phyloP scores from a whole-genome alignment of 1,140 invertebrate species.

The Tetramorium parvispinum region DNA sequence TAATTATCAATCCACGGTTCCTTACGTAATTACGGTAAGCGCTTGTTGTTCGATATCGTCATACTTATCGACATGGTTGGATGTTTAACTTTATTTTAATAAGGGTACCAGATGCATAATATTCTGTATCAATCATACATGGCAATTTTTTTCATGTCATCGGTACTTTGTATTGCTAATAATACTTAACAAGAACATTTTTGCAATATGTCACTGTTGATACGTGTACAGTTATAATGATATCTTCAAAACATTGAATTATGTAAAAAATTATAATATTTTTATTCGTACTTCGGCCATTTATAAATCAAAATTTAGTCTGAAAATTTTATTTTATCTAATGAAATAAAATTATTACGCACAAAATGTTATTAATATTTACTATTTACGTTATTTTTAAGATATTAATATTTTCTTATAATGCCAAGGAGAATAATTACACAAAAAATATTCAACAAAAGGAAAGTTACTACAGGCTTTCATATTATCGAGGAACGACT shows the following conservation, averaged over 20 bases:
- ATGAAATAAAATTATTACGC: neutral
- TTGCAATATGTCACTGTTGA: neutral
- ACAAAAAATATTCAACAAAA: neutral
- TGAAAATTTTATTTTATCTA: neutral
- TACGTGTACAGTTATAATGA: neutral
- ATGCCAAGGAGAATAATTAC: neutral
- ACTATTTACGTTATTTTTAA: neutral
- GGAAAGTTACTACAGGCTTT: neutral
- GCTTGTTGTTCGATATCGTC: conserved; percentile 25
- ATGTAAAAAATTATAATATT: neutral
- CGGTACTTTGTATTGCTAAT: neutral
- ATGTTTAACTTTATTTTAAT: conserved; percentile 12
- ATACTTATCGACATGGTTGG: neutral
- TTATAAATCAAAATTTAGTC: neutral
- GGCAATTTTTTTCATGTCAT: neutral
- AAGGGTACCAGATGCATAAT: neutral
- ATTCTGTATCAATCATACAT: neutral
- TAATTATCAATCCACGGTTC: conserved; percentile 44
- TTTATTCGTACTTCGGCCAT: neutral
- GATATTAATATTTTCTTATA: neutral
- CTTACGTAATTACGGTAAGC: conserved; percentile 43
- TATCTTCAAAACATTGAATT: neutral
- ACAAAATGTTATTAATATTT: neutral
- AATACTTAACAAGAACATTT: neutral
- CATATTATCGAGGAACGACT: neutral